Evolutionary conservation across 2,113 vertebrate species (phyloP).

Genomic region (Alligator mississippiensis): DNA sequence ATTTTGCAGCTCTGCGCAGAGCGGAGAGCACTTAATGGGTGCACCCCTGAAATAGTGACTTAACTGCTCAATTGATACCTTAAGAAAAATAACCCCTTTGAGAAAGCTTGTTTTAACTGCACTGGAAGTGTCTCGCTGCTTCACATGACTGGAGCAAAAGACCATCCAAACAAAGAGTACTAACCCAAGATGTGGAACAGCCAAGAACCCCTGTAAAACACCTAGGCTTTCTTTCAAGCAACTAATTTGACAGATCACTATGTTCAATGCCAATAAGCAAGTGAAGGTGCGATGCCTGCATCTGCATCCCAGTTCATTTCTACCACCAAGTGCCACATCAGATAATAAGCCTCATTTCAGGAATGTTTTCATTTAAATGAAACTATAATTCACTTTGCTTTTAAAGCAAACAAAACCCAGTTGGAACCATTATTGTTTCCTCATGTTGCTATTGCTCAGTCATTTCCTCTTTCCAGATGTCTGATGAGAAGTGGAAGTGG

Average conservation of each 20-base stretch:
- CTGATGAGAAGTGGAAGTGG: background rate
- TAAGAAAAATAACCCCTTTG: too few relatives aligned
- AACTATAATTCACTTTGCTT: background rate
- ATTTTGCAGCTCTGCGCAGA: background rate
- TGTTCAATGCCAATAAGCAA: rapidly evolving
- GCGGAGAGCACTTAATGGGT: background rate
- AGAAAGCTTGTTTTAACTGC: too few relatives aligned
- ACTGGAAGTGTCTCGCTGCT: too few relatives aligned
- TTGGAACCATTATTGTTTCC: background rate
- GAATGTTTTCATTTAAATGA: background rate
- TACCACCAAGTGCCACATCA: rapidly evolving
- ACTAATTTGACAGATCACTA: background rate
- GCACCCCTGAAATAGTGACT: too few relatives aligned
- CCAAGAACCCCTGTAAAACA: background rate
- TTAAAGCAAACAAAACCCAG: background rate
- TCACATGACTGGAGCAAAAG: too few relatives aligned
- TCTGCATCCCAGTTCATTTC: background rate
- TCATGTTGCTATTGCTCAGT: background rate
- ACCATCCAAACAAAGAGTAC: background rate
- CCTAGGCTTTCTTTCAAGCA: background rate
- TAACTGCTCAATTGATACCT: too few relatives aligned
- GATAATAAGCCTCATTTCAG: background rate
- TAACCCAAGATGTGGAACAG: background rate
- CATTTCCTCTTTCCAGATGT: background rate
- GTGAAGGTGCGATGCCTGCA: background rate